Conservation (phyloP, 2,888 invertebrate genomes). For the Willowsia nigromaculata region DNA sequence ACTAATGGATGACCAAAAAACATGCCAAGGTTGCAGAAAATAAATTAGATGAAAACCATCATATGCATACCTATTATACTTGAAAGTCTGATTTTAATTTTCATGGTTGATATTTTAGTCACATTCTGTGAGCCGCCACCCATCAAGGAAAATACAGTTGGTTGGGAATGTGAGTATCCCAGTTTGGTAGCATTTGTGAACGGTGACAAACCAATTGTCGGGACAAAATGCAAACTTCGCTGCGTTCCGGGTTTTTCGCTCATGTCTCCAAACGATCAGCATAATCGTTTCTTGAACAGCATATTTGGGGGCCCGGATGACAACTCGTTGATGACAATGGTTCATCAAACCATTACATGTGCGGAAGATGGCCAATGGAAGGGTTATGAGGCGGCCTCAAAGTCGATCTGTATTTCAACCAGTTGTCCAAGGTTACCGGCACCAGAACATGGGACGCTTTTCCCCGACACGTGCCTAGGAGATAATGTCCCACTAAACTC, state of each 20-base stretch:
- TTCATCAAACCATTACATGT: slow-evolving; percentile 73
- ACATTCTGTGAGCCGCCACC: slow-evolving; percentile 77
- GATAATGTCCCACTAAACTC: slow-evolving; percentile 81
- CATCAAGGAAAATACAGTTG: slow-evolving; percentile 72
- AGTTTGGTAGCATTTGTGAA: slow-evolving; percentile 65
- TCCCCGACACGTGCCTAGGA: slow-evolving; percentile 82
- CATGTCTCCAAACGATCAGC: slow-evolving; percentile 48
- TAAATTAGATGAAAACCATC: too few species aligned
- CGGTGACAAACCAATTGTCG: slow-evolving; percentile 69
- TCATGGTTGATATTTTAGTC: slow-evolving; percentile 55
- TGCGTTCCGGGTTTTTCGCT: slow-evolving; percentile 75
- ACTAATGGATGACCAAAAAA: slow-evolving; percentile 81
- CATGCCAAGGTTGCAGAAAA: slow-evolving; percentile 79
- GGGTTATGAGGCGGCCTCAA: slow-evolving; percentile 71
- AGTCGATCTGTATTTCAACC: slow-evolving; percentile 74
- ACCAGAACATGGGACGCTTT: slow-evolving; percentile 82
- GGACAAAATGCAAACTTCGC: slow-evolving; percentile 76
- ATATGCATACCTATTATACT: too few species aligned
- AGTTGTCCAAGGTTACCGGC: slow-evolving; percentile 82
- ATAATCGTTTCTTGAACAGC: slow-evolving; percentile 52
- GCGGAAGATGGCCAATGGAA: slow-evolving; percentile 77
- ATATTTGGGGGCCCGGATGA: slow-evolving; percentile 67
- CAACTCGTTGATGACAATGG: slow-evolving; percentile 23
- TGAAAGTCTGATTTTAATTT: not conserved
- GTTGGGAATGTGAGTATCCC: slow-evolving; percentile 78